phyloP scores from a whole-genome alignment of 2,113 vertebrate genomes.

The Arenaria interpres region DNA sequence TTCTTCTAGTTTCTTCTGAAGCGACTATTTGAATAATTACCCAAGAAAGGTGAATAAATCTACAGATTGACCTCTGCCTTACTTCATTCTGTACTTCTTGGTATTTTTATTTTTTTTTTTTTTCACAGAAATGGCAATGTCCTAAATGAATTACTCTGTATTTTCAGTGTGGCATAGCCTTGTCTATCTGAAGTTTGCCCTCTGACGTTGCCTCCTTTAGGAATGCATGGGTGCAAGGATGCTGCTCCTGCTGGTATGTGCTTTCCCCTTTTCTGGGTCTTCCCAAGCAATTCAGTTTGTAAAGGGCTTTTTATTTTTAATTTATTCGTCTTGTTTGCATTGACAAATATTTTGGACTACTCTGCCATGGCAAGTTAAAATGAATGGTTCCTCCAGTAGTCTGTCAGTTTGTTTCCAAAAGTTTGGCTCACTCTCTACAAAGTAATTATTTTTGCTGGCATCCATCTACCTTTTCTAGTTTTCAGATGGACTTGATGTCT shows the following conservation, averaged over 20 bases:
- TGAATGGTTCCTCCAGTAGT: background rate
- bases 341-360: background rate
- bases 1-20: background rate
- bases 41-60: background rate
- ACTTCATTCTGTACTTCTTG: background rate
- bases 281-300: background rate
- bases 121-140: background rate
- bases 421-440: background rate
- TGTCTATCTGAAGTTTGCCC: background rate
- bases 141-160: background rate
- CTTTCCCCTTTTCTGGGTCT: background rate
- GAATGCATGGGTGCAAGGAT: background rate
- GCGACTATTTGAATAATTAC: background rate
- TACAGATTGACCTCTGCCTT: background rate
- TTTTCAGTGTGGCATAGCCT: background rate
- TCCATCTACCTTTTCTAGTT: background rate
- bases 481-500: slow-evolving; percentile 49
- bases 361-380: background rate
- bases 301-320: background rate
- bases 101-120: background rate
- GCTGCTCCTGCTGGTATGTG: background rate
- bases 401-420: background rate
- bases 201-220: background rate
- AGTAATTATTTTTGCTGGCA: slow-evolving; percentile 61
- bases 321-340: background rate